Evolutionary conservation across 2,888 invertebrate species (phyloP), one percentile per base, ranked within the genome.

Genomic region (Holacanthella duospinosa): DNA sequence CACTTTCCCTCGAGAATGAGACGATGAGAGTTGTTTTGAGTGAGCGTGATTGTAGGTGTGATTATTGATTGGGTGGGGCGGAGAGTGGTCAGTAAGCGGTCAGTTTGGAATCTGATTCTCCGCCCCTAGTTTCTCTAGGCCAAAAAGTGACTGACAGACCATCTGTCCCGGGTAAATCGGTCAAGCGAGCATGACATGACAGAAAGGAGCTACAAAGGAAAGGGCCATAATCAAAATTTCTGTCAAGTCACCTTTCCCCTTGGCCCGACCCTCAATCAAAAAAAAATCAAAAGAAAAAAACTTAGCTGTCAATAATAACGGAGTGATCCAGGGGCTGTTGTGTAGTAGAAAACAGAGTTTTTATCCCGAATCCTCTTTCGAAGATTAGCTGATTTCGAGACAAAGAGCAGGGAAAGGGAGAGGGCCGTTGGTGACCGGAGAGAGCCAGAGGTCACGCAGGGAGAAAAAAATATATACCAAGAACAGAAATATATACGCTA

Each of bases 371-470:
- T 21, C 48, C 48, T 48, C n/a, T n/a, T 21, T 21, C 48, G n/a
- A n/a, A n/a, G n/a, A n/a, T n/a, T n/a, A n/a, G n/a, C n/a, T n/a
- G n/a, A n/a, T n/a, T n/a, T n/a, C n/a, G n/a, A n/a, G n/a, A 48
- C 48, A 57, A 29, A 57, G 36, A 57, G 29, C 24, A 29, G 21
- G 2, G 25, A 58, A 29, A 43, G 21, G 24, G 43, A 43, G 21
- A 55, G 9, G 53, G 61, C 62, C 62, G 58, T 53, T 62, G 58
- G 53, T 43, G 43, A 56, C 36, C 36, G 36, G 36, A 36, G 36
- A 36, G 6, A 6, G 36, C 9, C 36, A 6, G 36, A 36, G 36
- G 36, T 36, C 36, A 36, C 36, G 16, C 9, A 12, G 36, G 36
- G 36, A 36, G 9, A 12, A 6, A 36, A 36, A 36, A n/a, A n/a